Conservation (phyloP, 2,888 invertebrate genomes). For the Xanthorhoe designata region DNA sequence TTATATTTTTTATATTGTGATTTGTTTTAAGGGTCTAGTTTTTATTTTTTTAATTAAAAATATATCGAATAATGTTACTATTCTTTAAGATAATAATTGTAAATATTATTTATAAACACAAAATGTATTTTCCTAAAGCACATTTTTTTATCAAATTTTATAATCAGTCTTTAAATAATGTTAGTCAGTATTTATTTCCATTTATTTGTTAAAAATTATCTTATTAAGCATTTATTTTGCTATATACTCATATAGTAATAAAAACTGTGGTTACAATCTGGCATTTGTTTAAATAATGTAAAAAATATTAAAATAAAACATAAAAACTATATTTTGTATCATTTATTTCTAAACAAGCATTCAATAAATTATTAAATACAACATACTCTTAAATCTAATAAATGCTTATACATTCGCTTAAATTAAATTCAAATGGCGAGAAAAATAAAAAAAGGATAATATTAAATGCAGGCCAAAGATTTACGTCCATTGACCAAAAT, state of each 20-base stretch:
- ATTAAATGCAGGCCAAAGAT: not conserved
- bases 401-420: not conserved
- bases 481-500: too few species aligned
- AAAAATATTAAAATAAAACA: conserved; percentile 15
- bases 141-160: not conserved
- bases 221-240: not conserved
- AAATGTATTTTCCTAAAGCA: not conserved
- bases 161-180: not conserved
- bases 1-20: conserved; percentile 26
- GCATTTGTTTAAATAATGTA: conserved; percentile 15
- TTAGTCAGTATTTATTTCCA: not conserved
- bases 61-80: conserved; percentile 5
- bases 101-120: conserved; percentile 20
- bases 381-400: not conserved
- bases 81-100: conserved; percentile 11
- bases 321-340: not conserved
- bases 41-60: not conserved
- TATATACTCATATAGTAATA: not conserved
- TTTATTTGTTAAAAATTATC: not conserved
- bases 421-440: not conserved
- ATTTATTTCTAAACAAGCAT: conserved; percentile 6
- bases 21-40: conserved; percentile 13
- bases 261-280: conserved; percentile 6
- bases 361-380: conserved; percentile 8
- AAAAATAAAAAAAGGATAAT: not conserved